Conservation (phyloP, 2,113 vertebrate genomes). For the Indri indri region DNA sequence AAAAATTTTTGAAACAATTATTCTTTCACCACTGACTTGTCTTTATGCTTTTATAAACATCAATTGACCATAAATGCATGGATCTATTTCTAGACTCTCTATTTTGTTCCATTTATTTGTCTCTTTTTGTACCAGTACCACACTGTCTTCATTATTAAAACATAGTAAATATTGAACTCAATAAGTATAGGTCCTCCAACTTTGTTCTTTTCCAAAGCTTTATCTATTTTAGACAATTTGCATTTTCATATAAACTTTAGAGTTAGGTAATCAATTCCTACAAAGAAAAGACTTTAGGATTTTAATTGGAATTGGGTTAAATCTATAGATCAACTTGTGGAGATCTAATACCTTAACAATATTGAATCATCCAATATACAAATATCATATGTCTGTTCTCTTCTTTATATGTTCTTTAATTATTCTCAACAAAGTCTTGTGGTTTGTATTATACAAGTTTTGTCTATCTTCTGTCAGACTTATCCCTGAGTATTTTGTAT, state of each 20-base stretch:
- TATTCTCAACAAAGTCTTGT: neutral
- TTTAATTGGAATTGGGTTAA: neutral
- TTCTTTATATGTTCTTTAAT: neutral
- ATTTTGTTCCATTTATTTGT: neutral
- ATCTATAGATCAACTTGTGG: neutral
- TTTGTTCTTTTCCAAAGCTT: neutral
- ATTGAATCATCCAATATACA: neutral
- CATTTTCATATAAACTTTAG: neutral
- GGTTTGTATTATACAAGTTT: neutral
- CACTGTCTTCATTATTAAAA: neutral
- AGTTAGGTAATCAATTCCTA: neutral
- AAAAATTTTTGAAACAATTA: neutral
- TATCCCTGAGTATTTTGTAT: neutral
- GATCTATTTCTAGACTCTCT: neutral
- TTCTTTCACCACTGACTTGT: neutral
- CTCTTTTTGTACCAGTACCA: neutral
- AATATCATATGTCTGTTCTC: neutral
- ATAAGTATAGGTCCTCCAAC: neutral
- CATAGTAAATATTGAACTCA: neutral
- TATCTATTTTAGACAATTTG: neutral
- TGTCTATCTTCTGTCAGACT: neutral
- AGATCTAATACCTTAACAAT: neutral
- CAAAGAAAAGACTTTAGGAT: neutral
- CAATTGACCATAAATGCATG: neutral
- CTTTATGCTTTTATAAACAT: neutral